These are phyloP conservation scores for Phyllotreta striolata DNA, from an alignment of 2,888 invertebrate species.

Conservation along the genomic window DNA sequence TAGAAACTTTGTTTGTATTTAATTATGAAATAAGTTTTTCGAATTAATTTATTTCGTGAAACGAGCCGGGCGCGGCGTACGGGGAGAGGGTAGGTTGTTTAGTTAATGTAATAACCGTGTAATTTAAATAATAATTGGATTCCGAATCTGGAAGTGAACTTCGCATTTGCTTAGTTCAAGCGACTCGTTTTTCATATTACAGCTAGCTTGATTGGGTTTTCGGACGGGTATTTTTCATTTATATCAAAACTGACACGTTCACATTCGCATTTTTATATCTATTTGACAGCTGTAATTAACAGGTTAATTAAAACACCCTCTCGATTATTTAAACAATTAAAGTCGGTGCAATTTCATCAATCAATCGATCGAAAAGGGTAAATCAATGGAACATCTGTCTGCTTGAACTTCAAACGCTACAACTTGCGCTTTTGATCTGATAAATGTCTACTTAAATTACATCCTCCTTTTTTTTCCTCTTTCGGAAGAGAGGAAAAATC, in stretches of 20 bases:
- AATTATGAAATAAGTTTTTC: conserved; percentile 54
- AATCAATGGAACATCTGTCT: conserved; percentile 40
- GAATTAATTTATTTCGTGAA: conserved; percentile 52
- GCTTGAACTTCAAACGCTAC: conserved; percentile 31
- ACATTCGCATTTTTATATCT: neutral
- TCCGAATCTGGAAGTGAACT: conserved; percentile 33
- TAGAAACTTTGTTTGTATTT: conserved; percentile 58
- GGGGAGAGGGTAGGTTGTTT: conserved; percentile 38
- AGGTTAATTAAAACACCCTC: no score
- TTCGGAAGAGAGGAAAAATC: conserved; percentile 25
- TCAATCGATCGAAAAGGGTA: no score
- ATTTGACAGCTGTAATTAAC: neutral
- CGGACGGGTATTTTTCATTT: conserved; percentile 12
- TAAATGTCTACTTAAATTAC: conserved; percentile 34
- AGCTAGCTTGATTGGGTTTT: conserved; percentile 12
- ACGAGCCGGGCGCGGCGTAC: conserved; percentile 1
- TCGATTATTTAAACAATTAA: no score
- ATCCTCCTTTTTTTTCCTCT: conserved; percentile 25
- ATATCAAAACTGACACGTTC: neutral
- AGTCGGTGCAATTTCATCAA: no score
- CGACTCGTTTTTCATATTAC: conserved; percentile 29
- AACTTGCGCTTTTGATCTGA: conserved; percentile 28
- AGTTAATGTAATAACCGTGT: conserved; percentile 43
- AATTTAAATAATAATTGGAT: conserved; percentile 45
- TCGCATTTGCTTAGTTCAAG: conserved; percentile 27